Evolutionary conservation across 2,888 invertebrate species (phyloP).

Genomic region (Embidobia sp.): DNA sequence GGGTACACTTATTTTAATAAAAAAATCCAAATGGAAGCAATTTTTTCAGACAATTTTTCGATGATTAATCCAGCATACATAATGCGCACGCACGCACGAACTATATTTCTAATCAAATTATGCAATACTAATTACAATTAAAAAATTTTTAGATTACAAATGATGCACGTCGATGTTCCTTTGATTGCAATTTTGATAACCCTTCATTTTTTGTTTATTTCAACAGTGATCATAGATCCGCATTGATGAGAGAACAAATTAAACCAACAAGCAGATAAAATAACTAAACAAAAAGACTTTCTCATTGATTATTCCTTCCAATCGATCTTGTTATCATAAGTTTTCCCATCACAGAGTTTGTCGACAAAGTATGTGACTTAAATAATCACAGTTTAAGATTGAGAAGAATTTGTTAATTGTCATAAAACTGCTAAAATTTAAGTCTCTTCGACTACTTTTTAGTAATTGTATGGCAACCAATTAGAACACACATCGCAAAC

Average conservation of each 20-base stretch:
- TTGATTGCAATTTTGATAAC: constrained; percentile 13
- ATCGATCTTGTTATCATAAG: constrained; percentile 63
- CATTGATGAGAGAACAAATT: too few relatives aligned
- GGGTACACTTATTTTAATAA: too few relatives aligned
- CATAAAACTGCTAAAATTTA: constrained; percentile 24
- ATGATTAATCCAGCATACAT: constrained; percentile 54
- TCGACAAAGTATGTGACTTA: too few relatives aligned
- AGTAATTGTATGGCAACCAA: constrained; percentile 29
- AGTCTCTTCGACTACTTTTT: background rate
- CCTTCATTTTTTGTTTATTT: too few relatives aligned
- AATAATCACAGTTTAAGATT: background rate
- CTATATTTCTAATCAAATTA: constrained; percentile 13
- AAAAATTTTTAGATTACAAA: constrained; percentile 40
- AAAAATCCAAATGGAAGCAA: constrained; percentile 1
- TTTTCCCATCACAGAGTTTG: constrained; percentile 49
- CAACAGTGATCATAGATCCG: too few relatives aligned
- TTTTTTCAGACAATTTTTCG: too few relatives aligned
- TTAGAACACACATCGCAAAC: constrained; percentile 16
- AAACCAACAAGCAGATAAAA: too few relatives aligned
- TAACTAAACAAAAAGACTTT: background rate
- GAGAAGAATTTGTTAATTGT: constrained; percentile 1
- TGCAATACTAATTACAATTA: background rate
- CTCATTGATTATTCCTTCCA: constrained; percentile 8
- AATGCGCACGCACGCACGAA: constrained; percentile 59
- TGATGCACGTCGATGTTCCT: constrained; percentile 61